Percentiles rank a stretch among this genome's conserved stretches.
Conservation (phyloP, 2,888 invertebrate genomes). For the Saturnia pavonia region DNA sequence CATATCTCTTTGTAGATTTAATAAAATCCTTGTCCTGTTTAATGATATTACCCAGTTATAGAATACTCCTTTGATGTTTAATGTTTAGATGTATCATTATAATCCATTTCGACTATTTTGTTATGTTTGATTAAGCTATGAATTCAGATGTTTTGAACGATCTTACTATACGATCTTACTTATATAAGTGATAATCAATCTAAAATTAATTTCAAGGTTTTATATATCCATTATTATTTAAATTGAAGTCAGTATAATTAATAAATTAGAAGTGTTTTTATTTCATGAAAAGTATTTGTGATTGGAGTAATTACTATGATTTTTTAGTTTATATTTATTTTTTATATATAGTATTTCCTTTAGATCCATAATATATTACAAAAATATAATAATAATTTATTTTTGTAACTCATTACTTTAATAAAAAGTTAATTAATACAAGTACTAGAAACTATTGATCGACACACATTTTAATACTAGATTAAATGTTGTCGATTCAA, state of each 20-base stretch:
- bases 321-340: no score
- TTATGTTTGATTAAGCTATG: background rate
- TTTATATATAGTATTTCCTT: no score
- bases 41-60: background rate
- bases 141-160: background rate
- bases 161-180: background rate
- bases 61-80: constrained; percentile 37
- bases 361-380: no score
- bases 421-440: background rate
- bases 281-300: no score
- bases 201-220: background rate
- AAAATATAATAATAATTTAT: no score
- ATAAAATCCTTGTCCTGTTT: constrained; percentile 46
- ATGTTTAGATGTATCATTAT: constrained; percentile 47
- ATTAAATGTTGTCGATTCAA: background rate
- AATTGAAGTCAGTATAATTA: background rate
- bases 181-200: background rate
- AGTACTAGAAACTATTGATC: background rate
- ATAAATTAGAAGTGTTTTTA: background rate
- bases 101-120: constrained; percentile 12
- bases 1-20: constrained; percentile 65
- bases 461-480: background rate
- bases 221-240: background rate
- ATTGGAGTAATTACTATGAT: no score
- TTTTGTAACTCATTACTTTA: background rate